A percentile compares a stretch with the other conserved stretches of the same genome.
Conservation (phyloP, 2,113 vertebrate genomes). For the Sebastes schlegelii region DNA sequence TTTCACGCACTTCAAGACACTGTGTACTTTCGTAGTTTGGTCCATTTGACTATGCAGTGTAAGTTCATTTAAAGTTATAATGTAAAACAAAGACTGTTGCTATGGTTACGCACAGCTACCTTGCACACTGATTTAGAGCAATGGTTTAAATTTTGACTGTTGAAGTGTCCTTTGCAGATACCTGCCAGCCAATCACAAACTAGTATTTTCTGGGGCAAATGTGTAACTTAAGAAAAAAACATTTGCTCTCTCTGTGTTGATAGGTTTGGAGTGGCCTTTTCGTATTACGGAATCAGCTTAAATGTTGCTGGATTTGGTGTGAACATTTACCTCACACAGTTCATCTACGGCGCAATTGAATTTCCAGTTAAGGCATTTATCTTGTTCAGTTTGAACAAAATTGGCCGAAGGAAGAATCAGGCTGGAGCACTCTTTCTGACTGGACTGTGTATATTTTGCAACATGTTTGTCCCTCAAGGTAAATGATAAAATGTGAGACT, state of each 20-base stretch:
- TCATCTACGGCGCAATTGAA: conserved; percentile 76
- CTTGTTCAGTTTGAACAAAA: conserved; percentile 54
- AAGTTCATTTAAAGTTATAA: no score
- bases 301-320: conserved; percentile 74
- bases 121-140: background rate
- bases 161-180: background rate
- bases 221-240: background rate
- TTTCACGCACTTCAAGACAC: no score
- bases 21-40: background rate
- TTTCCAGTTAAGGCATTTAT: conserved; percentile 71
- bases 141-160: background rate
- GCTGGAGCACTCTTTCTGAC: conserved; percentile 34
- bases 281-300: conserved; percentile 80
- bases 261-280: conserved; percentile 67
- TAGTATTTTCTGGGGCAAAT: background rate
- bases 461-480: conserved; percentile 61
- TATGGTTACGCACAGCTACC: background rate
- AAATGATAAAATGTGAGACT: background rate
- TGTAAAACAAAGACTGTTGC: no score
- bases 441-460: conserved; percentile 61
- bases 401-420: conserved; percentile 60
- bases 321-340: conserved; percentile 80
- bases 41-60: background rate
- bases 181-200: background rate
- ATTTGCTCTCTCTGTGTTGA: background rate